Evolutionary conservation across 92 coral and sea anemone genomes (phyloP).

Genomic region (Epizoanthus ramosus): DNA sequence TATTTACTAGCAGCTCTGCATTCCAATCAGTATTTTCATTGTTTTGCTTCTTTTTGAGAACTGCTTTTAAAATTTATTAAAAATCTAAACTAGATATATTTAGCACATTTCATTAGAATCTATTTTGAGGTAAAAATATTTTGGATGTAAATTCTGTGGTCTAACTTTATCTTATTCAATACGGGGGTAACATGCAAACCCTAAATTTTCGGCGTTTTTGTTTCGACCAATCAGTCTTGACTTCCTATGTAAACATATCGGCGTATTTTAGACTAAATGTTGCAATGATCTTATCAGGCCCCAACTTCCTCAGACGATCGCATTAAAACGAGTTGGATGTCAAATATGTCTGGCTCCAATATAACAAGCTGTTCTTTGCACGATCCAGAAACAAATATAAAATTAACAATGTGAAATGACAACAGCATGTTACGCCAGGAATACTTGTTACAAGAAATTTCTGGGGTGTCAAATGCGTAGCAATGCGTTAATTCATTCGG

Average conservation of each 20-base stretch:
- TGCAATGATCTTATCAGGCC: slow-evolving; percentile 3
- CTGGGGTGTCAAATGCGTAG: too few relatives aligned
- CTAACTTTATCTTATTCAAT: neutral
- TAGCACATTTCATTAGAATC: neutral
- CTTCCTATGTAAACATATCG: slow-evolving; percentile 3
- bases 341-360: slow-evolving; percentile 2
- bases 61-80: neutral
- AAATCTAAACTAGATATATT: neutral
- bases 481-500: too few relatives aligned
- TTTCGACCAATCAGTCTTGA: slow-evolving; percentile 15
- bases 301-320: neutral
- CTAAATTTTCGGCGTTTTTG: neutral
- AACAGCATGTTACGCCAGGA: too few relatives aligned
- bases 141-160: neutral
- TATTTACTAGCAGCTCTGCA: neutral
- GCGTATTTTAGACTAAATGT: neutral
- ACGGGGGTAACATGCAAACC: neutral
- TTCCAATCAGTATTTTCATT: neutral
- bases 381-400: too few relatives aligned
- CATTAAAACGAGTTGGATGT: neutral
- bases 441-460: too few relatives aligned
- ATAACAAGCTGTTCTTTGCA: neutral
- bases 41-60: neutral
- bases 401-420: too few relatives aligned
- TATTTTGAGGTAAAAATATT: neutral